Conservation (phyloP, 2,113 vertebrate species). For the Gallinago jamesoni region DNA sequence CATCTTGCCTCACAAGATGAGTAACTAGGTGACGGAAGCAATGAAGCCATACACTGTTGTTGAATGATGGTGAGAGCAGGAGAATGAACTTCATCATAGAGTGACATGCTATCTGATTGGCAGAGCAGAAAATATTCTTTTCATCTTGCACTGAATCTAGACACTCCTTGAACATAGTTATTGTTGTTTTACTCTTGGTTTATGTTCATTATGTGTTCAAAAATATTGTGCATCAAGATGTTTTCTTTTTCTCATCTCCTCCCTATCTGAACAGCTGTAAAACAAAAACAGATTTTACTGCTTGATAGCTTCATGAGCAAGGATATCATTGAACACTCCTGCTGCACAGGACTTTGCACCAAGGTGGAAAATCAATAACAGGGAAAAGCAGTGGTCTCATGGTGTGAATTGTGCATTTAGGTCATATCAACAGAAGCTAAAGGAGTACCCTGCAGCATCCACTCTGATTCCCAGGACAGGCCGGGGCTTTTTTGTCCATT, state of each 20-base stretch:
- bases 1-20: not conserved
- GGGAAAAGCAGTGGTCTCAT: not conserved
- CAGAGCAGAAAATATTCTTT: not conserved
- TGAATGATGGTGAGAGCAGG: not conserved
- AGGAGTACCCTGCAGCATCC: not conserved
- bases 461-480: not conserved
- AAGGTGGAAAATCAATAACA: not conserved
- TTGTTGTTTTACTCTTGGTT: not conserved
- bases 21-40: not conserved
- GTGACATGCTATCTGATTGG: rapidly evolving
- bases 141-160: not conserved
- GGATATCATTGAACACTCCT: not conserved
- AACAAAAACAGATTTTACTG: not conserved
- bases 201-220: not conserved
- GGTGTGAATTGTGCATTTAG: not conserved
- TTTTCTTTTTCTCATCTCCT: not conserved
- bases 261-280: not conserved
- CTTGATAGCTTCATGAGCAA: not conserved
- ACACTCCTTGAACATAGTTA: not conserved
- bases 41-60: not conserved
- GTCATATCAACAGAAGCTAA: not conserved
- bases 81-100: not conserved
- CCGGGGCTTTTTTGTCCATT: not conserved
- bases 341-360: not conserved
- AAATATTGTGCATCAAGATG: not conserved